phyloP scores from a whole-genome alignment of 2,113 vertebrate species.

The Istiophorus platypterus region DNA sequence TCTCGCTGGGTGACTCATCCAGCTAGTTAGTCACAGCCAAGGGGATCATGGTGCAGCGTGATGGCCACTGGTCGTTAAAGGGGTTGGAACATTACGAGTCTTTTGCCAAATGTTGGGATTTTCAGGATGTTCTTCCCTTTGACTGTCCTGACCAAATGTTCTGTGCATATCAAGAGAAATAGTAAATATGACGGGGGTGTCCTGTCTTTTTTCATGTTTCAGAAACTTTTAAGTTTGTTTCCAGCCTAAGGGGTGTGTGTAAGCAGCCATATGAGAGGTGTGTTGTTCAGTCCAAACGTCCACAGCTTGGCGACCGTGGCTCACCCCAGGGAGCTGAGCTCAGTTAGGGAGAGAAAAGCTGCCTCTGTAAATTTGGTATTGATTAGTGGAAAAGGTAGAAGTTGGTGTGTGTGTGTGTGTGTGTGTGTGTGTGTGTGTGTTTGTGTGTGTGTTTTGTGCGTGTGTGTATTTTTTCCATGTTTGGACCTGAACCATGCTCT shows the following conservation, averaged over 20 bases:
- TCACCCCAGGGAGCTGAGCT: slow-evolving; percentile 65
- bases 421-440: slow-evolving; percentile 14
- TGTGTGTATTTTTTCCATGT: slow-evolving; percentile 33
- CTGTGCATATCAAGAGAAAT: no score
- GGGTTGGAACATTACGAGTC: neutral
- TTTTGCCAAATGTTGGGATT: neutral
- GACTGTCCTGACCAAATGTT: neutral
- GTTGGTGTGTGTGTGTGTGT: slow-evolving; percentile 29
- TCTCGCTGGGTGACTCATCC: slow-evolving; percentile 55
- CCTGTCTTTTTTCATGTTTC: neutral
- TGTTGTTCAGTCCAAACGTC: slow-evolving; percentile 31
- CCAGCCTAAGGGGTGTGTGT: neutral
- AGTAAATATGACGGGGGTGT: neutral
- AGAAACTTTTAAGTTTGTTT: slow-evolving; percentile 14
- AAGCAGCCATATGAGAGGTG: slow-evolving; percentile 21
- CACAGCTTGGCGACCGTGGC: slow-evolving; percentile 22
- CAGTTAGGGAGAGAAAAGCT: slow-evolving; percentile 62
- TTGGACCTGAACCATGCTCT: slow-evolving; percentile 62
- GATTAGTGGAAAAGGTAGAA: slow-evolving; percentile 57
- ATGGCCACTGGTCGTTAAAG: slow-evolving; percentile 7
- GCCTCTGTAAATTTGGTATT: slow-evolving; percentile 72
- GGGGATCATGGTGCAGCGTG: neutral
- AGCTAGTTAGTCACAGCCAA: slow-evolving; percentile 42
- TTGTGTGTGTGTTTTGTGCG: slow-evolving; percentile 23
- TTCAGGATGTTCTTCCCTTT: neutral